These are phyloP conservation scores for Lepidurus arcticus DNA, from an alignment of 1,140 invertebrate genomes.

Conservation along the genomic window DNA sequence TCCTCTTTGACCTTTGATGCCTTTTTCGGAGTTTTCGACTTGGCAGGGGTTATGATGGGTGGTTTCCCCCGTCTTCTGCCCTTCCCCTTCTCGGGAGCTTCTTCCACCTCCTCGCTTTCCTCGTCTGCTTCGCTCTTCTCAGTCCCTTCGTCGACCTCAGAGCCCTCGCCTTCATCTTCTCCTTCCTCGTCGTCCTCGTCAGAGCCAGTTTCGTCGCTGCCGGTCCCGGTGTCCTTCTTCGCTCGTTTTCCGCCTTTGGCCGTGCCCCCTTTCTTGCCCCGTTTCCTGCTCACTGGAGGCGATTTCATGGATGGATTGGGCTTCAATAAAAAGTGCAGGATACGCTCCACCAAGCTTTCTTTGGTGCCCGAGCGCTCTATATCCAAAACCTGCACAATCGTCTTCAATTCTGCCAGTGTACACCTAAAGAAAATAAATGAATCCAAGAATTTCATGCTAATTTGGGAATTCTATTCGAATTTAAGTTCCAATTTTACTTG, in stretches of 20 bases:
- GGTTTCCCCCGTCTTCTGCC: slow-evolving; percentile 5
- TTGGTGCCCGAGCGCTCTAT: slow-evolving; percentile 31
- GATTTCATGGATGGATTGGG: slow-evolving; percentile 31
- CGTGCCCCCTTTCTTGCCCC: slow-evolving; percentile 10
- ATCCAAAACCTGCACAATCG: slow-evolving; percentile 33
- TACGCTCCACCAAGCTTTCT: slow-evolving; percentile 32
- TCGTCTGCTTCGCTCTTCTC: slow-evolving; percentile 15
- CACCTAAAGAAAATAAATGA: slow-evolving; percentile 30
- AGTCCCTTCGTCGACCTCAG: background rate
- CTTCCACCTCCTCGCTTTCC: background rate
- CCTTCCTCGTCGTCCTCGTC: slow-evolving; percentile 18
- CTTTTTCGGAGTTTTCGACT: background rate
- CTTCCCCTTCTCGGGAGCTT: slow-evolving; percentile 22
- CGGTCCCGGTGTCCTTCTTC: background rate
- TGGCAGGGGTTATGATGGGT: background rate
- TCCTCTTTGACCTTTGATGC: background rate
- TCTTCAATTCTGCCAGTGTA: slow-evolving; percentile 23
- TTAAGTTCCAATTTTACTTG: slow-evolving; percentile 25
- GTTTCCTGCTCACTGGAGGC: slow-evolving; percentile 19
- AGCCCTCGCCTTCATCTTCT: slow-evolving; percentile 5
- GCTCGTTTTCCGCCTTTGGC: background rate
- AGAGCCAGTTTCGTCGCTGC: slow-evolving; percentile 26
- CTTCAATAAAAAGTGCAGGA: slow-evolving; percentile 36
- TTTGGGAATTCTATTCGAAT: background rate
- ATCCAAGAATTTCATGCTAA: slow-evolving; percentile 11